Evolutionary conservation across 2,797 vertebrate species (phyloP).

Genomic region (Poeciliopsis gracilis): DNA sequence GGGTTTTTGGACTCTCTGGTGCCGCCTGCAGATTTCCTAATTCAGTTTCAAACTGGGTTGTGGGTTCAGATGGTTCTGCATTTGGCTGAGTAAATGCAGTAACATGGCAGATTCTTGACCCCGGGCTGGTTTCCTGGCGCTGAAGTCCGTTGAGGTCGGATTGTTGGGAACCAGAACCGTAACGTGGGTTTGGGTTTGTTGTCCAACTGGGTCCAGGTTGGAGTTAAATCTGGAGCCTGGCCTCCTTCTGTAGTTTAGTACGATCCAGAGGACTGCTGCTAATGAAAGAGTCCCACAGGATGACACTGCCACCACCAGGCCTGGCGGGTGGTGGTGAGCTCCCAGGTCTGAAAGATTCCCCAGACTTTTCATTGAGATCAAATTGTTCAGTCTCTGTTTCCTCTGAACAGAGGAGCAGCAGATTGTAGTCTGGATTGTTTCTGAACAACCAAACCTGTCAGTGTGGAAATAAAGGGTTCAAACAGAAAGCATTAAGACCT

Average conservation of each 20-base stretch:
- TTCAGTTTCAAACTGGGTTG: too few species aligned
- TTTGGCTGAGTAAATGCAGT: background rate
- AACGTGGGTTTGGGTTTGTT: background rate
- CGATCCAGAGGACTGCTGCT: background rate
- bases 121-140: background rate
- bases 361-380: background rate
- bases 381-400: too few species aligned
- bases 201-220: background rate
- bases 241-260: too few species aligned
- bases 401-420: background rate
- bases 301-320: background rate
- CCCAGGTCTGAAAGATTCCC: too few species aligned
- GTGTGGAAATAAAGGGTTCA: background rate
- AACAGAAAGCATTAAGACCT: background rate
- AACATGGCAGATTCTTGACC: background rate
- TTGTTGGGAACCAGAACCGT: background rate
- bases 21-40: too few species aligned
- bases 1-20: too few species aligned
- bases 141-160: background rate
- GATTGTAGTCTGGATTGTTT: background rate
- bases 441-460: background rate
- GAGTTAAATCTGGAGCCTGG: too few species aligned
- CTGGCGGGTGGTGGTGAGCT: background rate
- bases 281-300: background rate
- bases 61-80: too few species aligned